Base-by-base conservation (phyloP, 2,888 invertebrate genomes). In the Drosophila mayaguana region DNA sequence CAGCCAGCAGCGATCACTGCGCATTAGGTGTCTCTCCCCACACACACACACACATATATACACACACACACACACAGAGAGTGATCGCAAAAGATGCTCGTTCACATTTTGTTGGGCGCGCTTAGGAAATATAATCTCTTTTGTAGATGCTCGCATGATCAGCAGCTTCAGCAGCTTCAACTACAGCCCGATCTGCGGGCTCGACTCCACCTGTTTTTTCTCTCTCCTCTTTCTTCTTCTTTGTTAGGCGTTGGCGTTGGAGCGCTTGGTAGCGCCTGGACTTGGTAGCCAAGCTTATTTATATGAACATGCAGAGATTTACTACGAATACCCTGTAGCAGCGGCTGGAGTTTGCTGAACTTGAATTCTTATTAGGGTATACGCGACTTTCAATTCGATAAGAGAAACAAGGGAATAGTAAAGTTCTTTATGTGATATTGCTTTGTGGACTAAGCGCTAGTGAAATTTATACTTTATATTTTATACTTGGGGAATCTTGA, bases 91-190 rank as follows among this genome's bases (percentile, higher is more conserved):
- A 46, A 75, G 57, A 71, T 71, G 66, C 63, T 54, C 73, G 43
- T 60, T 63, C 83, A 75, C 72, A 89, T 89, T 89, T 91, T 88
- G 90, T 90, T 91, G 89, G 78, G 64, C 70, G 80, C 79, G 88
- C 84, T 90, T 91, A 90, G 85, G 81, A 83, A 81, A 82, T 86
- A 89, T 92, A 92, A 91, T 91, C 91, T 83, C 91, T 91, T 91
- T 92, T 92, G 91, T 92, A 81, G 86, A 83, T 89, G 90, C 89
- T 84, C 75, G 89, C 82, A 80, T 90, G 88, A 88, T 88, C 88
- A 77, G 73, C 83, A 43, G 80, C 90, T 84, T 83, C 88, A 81
- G 76, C 57, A 68, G 48, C 59, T n/a, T 7, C 48, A 63, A 25
- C 42, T 14, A 22, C 70, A 72, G 57, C 63, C 14, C 7, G 40